Evolutionary conservation across 2,797 vertebrate species (phyloP).

Genomic region (Paguma larvata): DNA sequence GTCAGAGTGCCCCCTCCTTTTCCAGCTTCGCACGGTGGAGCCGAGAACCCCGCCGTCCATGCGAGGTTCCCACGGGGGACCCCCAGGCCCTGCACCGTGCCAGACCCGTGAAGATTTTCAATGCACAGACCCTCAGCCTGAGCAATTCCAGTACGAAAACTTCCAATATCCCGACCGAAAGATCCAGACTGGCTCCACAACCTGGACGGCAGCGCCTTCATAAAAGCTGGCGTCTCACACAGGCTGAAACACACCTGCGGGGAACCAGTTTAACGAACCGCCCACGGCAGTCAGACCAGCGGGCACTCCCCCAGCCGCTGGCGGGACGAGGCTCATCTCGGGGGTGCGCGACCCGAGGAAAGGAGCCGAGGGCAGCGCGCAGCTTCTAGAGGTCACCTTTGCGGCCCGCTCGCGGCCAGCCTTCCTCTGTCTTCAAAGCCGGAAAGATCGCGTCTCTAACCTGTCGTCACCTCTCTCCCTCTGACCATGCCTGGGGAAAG

Average conservation of each 20-base stretch:
- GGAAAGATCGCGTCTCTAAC: background rate
- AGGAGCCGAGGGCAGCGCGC: background rate
- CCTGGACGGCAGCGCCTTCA: accelerated
- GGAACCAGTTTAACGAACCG: background rate
- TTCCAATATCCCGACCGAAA: background rate
- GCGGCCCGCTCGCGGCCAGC: background rate
- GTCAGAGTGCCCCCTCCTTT: background rate
- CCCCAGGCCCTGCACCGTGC: too few species aligned
- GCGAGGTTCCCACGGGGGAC: background rate
- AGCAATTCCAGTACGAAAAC: background rate
- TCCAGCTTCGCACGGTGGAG: background rate
- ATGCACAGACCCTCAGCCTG: background rate
- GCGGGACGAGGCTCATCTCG: too few species aligned
- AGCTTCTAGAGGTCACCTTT: background rate
- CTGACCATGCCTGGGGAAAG: background rate
- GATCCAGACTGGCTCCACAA: background rate
- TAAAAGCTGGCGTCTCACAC: too few species aligned
- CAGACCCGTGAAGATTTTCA: background rate
- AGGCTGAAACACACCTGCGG: background rate
- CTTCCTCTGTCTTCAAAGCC: background rate
- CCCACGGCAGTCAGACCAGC: too few species aligned
- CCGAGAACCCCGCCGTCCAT: background rate
- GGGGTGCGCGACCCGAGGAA: background rate
- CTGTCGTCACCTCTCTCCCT: background rate
- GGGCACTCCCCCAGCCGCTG: background rate